Conservation (phyloP, 1,140 invertebrate species). For the Panulirus ornatus region DNA sequence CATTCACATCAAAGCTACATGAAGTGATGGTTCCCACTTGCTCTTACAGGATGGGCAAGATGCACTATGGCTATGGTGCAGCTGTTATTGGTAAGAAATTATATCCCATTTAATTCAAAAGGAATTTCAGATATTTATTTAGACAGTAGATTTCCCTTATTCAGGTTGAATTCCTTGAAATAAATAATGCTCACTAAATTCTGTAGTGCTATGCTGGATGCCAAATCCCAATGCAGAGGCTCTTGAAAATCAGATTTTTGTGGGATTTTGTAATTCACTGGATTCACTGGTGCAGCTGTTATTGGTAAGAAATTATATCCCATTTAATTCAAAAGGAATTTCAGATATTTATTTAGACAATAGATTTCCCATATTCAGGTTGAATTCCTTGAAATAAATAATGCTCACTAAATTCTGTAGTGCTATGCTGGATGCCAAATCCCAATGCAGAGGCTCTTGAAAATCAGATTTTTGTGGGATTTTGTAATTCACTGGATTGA, state of each 20-base stretch:
- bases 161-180: background rate
- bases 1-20: conserved; percentile 79
- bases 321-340: background rate
- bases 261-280: too few species aligned
- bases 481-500: too few species aligned
- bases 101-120: background rate
- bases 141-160: background rate
- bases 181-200: background rate
- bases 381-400: background rate
- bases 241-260: too few species aligned
- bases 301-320: conserved; percentile 83
- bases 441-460: too few species aligned
- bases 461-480: too few species aligned
- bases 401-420: background rate
- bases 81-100: conserved; percentile 86
- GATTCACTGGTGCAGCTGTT: conserved; percentile 87
- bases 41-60: conserved; percentile 95
- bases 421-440: too few species aligned
- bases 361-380: background rate
- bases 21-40: conserved; percentile 95
- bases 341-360: background rate
- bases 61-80: conserved; percentile 90
- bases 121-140: background rate
- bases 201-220: too few species aligned
- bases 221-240: too few species aligned